These are phyloP conservation scores for Mycalesis mineus DNA, from an alignment of 2,888 invertebrate genomes.

Conservation along the genomic window DNA sequence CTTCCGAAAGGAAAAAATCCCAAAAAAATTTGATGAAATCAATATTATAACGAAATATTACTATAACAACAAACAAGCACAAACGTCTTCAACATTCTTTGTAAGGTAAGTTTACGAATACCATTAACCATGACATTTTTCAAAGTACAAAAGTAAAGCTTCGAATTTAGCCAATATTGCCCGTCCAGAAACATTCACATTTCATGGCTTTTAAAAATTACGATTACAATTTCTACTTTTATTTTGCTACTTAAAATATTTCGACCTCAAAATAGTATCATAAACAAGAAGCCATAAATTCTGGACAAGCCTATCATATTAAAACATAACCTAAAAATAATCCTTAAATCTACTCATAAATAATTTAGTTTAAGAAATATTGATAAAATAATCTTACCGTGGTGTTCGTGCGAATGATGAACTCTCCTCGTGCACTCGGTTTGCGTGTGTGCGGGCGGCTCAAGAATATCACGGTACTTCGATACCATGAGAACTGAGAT, in stretches of 20 bases:
- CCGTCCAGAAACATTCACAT: no score
- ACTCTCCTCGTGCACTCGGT: conserved; percentile 57
- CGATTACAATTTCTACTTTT: no score
- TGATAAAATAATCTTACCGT: conserved; percentile 46
- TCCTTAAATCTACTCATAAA: neutral
- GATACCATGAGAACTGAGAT: conserved; percentile 99
- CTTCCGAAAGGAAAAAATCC: neutral
- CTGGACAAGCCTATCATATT: neutral
- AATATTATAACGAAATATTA: neutral
- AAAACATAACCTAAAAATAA: neutral
- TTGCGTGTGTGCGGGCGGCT: conserved; percentile 87
- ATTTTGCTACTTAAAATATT: no score
- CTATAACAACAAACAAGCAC: neutral
- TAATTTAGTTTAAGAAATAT: neutral
- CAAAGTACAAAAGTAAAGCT: no score
- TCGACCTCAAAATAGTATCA: no score
- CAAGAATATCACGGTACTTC: conserved; percentile 98
- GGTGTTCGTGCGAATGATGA: conserved; percentile 66
- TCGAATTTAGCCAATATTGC: no score
- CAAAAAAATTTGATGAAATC: neutral
- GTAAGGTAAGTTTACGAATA: no score
- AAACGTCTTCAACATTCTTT: neutral
- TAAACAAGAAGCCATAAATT: neutral
- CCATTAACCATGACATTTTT: no score
- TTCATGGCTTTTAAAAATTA: no score